Evolutionary conservation across 2,888 invertebrate genomes (phyloP).

Genomic region (Phlogophora meticulosa): DNA sequence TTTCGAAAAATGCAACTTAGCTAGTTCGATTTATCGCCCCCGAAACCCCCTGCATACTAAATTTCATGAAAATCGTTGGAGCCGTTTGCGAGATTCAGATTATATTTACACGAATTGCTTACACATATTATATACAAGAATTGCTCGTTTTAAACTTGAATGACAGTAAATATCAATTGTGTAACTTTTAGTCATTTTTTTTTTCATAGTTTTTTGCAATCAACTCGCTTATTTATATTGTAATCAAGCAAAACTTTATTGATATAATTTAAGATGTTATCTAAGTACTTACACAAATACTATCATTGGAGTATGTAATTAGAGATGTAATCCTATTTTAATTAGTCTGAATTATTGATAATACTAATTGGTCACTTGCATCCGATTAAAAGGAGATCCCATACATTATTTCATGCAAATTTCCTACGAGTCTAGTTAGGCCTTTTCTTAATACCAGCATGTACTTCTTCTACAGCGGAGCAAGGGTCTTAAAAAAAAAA

Average conservation of each 20-base stretch:
- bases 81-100: too few species aligned
- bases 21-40: too few species aligned
- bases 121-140: too few species aligned
- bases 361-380: neutral
- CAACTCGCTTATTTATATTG: neutral
- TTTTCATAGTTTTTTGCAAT: neutral
- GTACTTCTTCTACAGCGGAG: too few species aligned
- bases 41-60: too few species aligned
- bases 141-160: too few species aligned
- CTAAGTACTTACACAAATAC: neutral
- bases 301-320: slow-evolving; percentile 13
- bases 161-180: too few species aligned
- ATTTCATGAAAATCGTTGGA: too few species aligned
- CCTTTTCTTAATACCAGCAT: too few species aligned
- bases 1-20: too few species aligned
- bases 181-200: slow-evolving; percentile 7
- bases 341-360: slow-evolving; percentile 2
- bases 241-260: slow-evolving; percentile 1
- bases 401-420: neutral
- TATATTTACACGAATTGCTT: too few species aligned
- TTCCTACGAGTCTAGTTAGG: neutral
- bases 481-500: too few species aligned
- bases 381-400: neutral
- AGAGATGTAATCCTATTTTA: neutral
- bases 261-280: neutral